Percentiles rank a stretch among this genome's conserved stretches.
phyloP scores from a whole-genome alignment of 2,888 invertebrate genomes.

The Adela reaumurella region DNA sequence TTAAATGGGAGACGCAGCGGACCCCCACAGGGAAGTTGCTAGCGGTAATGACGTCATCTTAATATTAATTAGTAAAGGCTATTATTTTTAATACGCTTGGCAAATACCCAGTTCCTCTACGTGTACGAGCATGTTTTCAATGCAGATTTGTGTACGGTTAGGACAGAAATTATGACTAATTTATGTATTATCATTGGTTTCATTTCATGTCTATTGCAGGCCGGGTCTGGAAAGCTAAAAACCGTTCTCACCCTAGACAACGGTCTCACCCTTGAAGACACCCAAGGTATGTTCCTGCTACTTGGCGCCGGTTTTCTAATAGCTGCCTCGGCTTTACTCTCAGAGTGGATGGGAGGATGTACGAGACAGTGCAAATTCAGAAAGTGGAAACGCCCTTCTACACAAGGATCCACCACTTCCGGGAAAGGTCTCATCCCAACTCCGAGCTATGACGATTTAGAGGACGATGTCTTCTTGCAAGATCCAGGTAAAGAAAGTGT shows the following conservation, averaged over 20 bases:
- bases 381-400: conserved; percentile 13
- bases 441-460: conserved; percentile 14
- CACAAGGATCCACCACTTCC: conserved; percentile 15
- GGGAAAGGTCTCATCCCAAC: conserved; percentile 21
- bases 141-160: too few species aligned
- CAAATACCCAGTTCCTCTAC: too few species aligned
- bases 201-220: too few species aligned
- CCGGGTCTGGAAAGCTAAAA: conserved; percentile 35
- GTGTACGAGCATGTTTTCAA: too few species aligned
- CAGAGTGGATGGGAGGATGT: conserved; percentile 71
- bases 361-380: conserved; percentile 52
- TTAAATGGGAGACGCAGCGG: conserved; percentile 69
- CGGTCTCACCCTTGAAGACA: conserved; percentile 72
- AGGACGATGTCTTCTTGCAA: conserved; percentile 6
- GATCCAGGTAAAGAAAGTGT: conserved; percentile 5
- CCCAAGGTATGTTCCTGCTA: conserved; percentile 78
- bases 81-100: too few species aligned
- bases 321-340: conserved; percentile 59
- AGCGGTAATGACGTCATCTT: too few species aligned
- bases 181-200: too few species aligned
- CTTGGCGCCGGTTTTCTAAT: conserved; percentile 66
- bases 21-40: conserved; percentile 58
- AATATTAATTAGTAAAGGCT: too few species aligned
- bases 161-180: too few species aligned
- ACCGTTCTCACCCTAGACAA: conserved; percentile 60